Conservation (phyloP, 1,140 invertebrate species). For the Drosophila micromelanica region DNA sequence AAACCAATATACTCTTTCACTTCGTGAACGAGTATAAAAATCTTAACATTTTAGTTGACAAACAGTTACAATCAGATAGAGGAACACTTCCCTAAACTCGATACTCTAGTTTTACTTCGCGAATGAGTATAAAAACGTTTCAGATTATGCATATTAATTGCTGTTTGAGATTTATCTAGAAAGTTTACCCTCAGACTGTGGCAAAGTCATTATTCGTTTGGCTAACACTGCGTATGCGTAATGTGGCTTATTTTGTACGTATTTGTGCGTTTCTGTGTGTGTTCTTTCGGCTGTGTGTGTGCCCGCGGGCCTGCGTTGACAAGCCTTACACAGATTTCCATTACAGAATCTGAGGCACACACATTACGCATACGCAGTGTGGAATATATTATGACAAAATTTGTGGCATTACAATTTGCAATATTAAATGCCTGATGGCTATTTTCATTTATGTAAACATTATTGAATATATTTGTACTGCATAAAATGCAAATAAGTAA, state of each 20-base stretch:
- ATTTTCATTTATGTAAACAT: slow-evolving; percentile 11
- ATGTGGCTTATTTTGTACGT: slow-evolving; percentile 27
- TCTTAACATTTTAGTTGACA: too few species aligned
- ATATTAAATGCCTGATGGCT: slow-evolving; percentile 25
- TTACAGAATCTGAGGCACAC: slow-evolving; percentile 2
- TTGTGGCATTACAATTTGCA: slow-evolving; percentile 40
- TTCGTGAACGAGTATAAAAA: too few species aligned
- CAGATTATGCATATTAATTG: slow-evolving; percentile 81
- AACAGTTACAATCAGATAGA: too few species aligned
- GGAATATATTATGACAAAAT: slow-evolving; percentile 34
- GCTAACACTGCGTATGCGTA: slow-evolving; percentile 56
- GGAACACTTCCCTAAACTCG: too few species aligned
- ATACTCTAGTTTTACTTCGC: too few species aligned
- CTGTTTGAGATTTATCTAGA: slow-evolving; percentile 32
- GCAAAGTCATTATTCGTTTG: slow-evolving; percentile 26
- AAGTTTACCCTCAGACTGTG: slow-evolving; percentile 30
- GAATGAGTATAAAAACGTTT: slow-evolving; percentile 37
- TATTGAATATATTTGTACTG: background rate
- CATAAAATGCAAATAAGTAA: background rate
- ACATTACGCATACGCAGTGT: slow-evolving; percentile 35
- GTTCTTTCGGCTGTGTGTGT: background rate
- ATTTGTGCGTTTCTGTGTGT: slow-evolving; percentile 18
- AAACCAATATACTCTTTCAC: too few species aligned
- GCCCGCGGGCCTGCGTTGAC: slow-evolving; percentile 8
- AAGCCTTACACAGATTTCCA: slow-evolving; percentile 36